Evolutionary conservation across 2,113 vertebrate genomes (phyloP).

Genomic region (Salvelinus sp.): DNA sequence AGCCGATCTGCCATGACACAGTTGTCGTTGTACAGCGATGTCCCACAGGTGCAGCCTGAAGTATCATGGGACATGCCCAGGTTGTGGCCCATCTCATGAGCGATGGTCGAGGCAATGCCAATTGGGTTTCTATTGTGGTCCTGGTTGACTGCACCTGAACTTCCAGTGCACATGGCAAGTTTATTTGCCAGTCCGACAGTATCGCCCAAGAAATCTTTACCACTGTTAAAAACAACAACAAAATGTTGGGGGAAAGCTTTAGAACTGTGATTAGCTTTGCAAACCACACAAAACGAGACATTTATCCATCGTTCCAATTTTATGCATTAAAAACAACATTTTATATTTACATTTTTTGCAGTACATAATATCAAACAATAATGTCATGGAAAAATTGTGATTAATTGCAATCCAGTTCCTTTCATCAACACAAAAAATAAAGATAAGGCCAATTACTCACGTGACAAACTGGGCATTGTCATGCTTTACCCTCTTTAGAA

Average conservation of each 20-base stretch:
- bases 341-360: not conserved
- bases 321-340: not conserved
- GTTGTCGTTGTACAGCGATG: conserved; percentile 41
- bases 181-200: conserved; percentile 87
- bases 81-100: conserved; percentile 95
- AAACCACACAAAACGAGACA: not conserved
- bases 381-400: too few relatives aligned
- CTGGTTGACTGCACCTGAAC: conserved; percentile 85
- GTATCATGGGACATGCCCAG: conserved; percentile 86
- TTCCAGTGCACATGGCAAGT: conserved; percentile 79
- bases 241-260: not conserved
- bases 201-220: conserved; percentile 74
- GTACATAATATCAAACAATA: too few relatives aligned
- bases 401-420: too few relatives aligned
- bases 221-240: conserved; percentile 62
- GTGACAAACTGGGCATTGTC: conserved; percentile 90
- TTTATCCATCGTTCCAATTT: too few relatives aligned
- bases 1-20: conserved; percentile 85
- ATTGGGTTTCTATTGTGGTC: conserved; percentile 78
- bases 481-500: conserved; percentile 67
- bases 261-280: too few relatives aligned
- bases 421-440: too few relatives aligned
- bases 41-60: conserved; percentile 70
- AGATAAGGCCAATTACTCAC: conserved; percentile 63
- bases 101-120: conserved; percentile 83